Evolutionary conservation across 2,797 vertebrate genomes (phyloP).

Genomic region (Ciconia nigra): DNA sequence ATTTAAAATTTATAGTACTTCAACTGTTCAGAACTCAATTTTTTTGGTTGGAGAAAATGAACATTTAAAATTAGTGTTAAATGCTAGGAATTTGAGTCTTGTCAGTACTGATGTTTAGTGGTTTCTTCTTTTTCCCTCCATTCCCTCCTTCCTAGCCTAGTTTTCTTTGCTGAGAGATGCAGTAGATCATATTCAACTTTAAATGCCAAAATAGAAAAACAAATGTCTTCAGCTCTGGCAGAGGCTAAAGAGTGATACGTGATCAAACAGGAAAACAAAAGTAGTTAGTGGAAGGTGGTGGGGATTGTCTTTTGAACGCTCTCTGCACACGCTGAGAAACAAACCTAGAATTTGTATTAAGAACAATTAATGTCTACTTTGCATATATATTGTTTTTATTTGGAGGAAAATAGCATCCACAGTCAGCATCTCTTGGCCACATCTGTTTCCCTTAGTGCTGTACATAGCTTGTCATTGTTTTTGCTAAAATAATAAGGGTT

Average conservation of each 20-base stretch:
- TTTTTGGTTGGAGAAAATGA: neutral
- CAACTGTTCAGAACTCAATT: neutral
- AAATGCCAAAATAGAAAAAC: neutral
- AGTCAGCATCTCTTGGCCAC: neutral
- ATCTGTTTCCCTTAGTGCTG: neutral
- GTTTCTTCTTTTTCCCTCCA: neutral
- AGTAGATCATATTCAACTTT: neutral
- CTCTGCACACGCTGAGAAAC: neutral
- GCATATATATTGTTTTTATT: neutral
- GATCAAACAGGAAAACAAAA: neutral
- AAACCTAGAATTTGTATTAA: neutral
- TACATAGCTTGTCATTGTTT: neutral
- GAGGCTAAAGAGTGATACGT: neutral
- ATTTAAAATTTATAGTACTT: neutral
- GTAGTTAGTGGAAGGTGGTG: neutral
- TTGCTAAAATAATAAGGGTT: neutral
- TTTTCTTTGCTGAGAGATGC: neutral
- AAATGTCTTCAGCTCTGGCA: neutral
- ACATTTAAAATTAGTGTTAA: accelerated
- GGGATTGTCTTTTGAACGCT: neutral
- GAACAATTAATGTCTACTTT: neutral
- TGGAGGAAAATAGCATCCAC: neutral
- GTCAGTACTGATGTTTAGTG: neutral
- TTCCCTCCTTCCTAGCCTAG: neutral
- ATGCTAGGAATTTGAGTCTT: neutral